Evolutionary conservation across 2,113 vertebrate species (phyloP), one percentile per base, ranked within the genome.

Genomic region (Oncorhynchus clarkii): DNA sequence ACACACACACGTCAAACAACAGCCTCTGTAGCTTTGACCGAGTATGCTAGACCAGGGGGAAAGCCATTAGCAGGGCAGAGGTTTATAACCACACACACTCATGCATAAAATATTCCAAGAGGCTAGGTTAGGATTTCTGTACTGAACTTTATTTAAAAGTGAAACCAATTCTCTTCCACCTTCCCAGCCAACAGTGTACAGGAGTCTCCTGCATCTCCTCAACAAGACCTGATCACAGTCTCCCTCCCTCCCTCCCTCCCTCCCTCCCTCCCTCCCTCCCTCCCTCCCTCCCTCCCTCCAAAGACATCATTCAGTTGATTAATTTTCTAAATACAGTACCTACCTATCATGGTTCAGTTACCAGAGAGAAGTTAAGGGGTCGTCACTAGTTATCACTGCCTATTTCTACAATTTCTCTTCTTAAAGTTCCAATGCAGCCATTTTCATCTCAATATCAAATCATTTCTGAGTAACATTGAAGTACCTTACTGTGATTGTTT

Each of bases 1-100:
- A 8, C 39, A 39, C 39, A 39, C 39, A 39, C 39, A 9, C 39
- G 8, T 34, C 39, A 45, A 8, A 45, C 54, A 69, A 71, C 73
- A 71, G 67, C 75, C 73, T 73, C 62, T 64, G 74, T 34, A 71
- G 74, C 73, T 69, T 76, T 75, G 73, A 78, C 49, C 67, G 78
- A 83, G 85, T 39, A 11, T 59, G 71, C 78, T 26, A 79, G 75
- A 71, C 72, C 71, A 66, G 24, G 71, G 69, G 71, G 71, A 70
- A 78, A 83, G 77, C 72, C 70, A 67, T 70, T 66, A 51, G 54
- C 14, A 39, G 34, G 69, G 29, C 20, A 45, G 29, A 68, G 29
- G 29, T 68, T n/a, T 51, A 26, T 14, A 45, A 29, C 26, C 51
- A 67, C 7, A 11, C 29, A 45, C 39, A 45, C 9, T 11, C 39